A percentile compares a stretch with the other conserved stretches of the same genome.
Evolutionary conservation across 2,888 invertebrate species (phyloP).

Genomic region (Operophtera brumata): DNA sequence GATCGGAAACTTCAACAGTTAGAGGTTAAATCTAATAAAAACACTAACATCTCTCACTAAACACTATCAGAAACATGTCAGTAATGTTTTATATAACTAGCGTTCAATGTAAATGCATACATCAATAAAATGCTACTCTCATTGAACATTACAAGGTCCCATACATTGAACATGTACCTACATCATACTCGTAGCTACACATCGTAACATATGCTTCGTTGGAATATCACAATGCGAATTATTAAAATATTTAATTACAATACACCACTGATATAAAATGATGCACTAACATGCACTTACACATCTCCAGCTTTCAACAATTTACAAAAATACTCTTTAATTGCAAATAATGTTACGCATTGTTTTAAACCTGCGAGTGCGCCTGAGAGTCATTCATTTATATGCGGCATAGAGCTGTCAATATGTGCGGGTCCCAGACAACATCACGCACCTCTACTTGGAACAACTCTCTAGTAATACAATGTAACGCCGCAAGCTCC

Average conservation of each 20-base stretch:
- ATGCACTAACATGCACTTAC: conserved; percentile 1
- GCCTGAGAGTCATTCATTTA: background rate
- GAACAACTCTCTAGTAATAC: too few species aligned
- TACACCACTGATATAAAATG: background rate
- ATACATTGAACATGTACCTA: conserved; percentile 1
- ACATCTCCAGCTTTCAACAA: conserved; percentile 12
- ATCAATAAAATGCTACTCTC: conserved; percentile 10
- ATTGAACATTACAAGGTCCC: conserved; percentile 16
- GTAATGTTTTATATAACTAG: conserved; percentile 1
- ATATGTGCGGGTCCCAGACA: too few species aligned
- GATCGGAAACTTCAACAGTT: too few species aligned
- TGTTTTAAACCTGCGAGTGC: too few species aligned
- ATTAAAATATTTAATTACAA: conserved; percentile 2
- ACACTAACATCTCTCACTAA: conserved; percentile 12
- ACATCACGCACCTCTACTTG: too few species aligned
- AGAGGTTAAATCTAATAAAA: background rate
- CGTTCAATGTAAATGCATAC: conserved; percentile 7
- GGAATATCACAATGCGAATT: conserved; percentile 27
- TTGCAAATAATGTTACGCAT: background rate
- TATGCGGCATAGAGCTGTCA: too few species aligned
- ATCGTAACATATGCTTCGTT: conserved; percentile 33
- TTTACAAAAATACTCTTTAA: conserved; percentile 12
- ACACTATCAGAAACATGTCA: conserved; percentile 4
- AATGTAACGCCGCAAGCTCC: too few species aligned
- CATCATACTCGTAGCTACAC: background rate